Evolutionary conservation across 2,888 invertebrate genomes (phyloP).

Genomic region (Drosophila hawaiiensis): DNA sequence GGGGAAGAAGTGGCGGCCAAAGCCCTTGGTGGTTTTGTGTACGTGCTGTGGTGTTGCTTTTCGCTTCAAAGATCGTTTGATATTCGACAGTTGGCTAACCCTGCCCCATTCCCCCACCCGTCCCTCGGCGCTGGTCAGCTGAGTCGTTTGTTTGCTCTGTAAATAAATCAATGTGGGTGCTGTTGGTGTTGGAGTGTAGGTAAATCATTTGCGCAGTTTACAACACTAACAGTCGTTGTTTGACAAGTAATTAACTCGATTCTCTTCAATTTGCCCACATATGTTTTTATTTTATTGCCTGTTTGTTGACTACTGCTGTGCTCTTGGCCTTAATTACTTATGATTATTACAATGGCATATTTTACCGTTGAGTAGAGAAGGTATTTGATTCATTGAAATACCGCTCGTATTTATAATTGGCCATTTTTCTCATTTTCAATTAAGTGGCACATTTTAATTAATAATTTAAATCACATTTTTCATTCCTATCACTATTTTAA

Average conservation of each 20-base stretch:
- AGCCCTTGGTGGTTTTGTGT: constrained; percentile 22
- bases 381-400: neutral
- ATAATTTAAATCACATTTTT: neutral
- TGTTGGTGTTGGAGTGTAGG: constrained; percentile 43
- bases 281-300: neutral
- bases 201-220: constrained; percentile 70
- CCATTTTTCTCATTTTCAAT: neutral
- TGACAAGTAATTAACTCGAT: constrained; percentile 77
- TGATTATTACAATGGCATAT: neutral
- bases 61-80: constrained; percentile 74
- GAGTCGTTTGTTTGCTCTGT: constrained; percentile 65
- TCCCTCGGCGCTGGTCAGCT: constrained; percentile 19
- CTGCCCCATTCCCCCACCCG: neutral
- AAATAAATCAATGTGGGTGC: constrained; percentile 68
- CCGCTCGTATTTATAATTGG: neutral
- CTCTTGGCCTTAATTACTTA: constrained; percentile 7
- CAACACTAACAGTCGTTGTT: constrained; percentile 71
- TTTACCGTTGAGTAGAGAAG: neutral
- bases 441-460: neutral
- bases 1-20: neutral
- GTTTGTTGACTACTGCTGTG: neutral
- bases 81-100: constrained; percentile 47
- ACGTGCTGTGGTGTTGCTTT: constrained; percentile 67
- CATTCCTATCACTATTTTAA: neutral
- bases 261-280: constrained; percentile 21